Evolutionary conservation across 2,113 vertebrate genomes (phyloP).

Genomic region (Syngnathoides biaculeatus): DNA sequence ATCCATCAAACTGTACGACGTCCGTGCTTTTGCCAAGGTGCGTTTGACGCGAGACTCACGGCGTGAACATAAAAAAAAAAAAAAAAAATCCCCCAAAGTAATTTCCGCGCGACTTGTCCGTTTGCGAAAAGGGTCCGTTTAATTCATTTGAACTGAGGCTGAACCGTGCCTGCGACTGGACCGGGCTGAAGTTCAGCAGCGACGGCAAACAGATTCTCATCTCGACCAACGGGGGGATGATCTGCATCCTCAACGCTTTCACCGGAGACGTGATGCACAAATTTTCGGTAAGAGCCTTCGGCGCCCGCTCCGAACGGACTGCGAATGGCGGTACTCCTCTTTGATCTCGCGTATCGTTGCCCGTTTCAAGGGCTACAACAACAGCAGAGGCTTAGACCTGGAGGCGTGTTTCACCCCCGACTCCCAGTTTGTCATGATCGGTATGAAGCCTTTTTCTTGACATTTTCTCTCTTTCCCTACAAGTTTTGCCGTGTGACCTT

Average conservation of each 20-base stretch:
- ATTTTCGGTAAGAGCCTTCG: slow-evolving; percentile 80
- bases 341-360: not conserved
- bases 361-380: slow-evolving; percentile 87
- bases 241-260: slow-evolving; percentile 90
- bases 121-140: slow-evolving; percentile 80
- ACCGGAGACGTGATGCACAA: slow-evolving; percentile 90
- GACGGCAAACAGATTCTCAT: slow-evolving; percentile 97
- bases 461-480: not conserved
- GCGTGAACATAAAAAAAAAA: too few relatives aligned
- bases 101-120: too few relatives aligned
- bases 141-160: slow-evolving; percentile 90
- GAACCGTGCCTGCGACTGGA: slow-evolving; percentile 91
- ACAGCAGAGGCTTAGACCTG: slow-evolving; percentile 89
- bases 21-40: slow-evolving; percentile 98
- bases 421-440: slow-evolving; percentile 98
- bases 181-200: slow-evolving; percentile 93
- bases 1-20: slow-evolving; percentile 93
- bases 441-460: slow-evolving; percentile 69
- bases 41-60: not conserved
- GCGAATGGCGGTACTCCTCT: too few relatives aligned
- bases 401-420: slow-evolving; percentile 98
- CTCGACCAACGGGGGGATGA: slow-evolving; percentile 89
- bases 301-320: too few relatives aligned
- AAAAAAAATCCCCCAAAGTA: too few relatives aligned
- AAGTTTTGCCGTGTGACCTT: not conserved